phyloP scores from a whole-genome alignment of 1,140 invertebrate genomes.

The Zaprionus inermis region DNA sequence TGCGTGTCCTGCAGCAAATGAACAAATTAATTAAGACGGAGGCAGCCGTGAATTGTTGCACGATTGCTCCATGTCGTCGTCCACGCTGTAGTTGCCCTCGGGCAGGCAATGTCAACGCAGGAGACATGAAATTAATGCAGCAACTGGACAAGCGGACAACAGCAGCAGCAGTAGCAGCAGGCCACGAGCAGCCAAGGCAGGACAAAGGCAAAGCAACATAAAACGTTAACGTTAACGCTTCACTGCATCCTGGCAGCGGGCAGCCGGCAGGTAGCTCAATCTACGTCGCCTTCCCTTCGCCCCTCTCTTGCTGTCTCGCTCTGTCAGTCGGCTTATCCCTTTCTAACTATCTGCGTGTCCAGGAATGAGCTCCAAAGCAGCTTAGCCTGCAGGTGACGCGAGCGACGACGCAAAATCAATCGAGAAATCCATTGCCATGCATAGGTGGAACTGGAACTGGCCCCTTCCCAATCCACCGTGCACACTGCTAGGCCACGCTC shows the following conservation, averaged over 20 bases:
- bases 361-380: constrained; percentile 60
- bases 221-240: constrained; percentile 73
- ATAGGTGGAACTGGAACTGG: constrained; percentile 53
- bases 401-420: constrained; percentile 74
- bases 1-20: constrained; percentile 63
- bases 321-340: background rate
- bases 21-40: constrained; percentile 78
- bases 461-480: background rate
- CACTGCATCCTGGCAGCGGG: constrained; percentile 51
- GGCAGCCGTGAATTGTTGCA: constrained; percentile 74
- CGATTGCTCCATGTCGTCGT: constrained; percentile 45
- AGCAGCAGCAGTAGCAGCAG: constrained; percentile 1
- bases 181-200: constrained; percentile 27
- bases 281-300: background rate
- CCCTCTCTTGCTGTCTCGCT: background rate
- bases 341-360: constrained; percentile 37
- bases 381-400: constrained; percentile 78
- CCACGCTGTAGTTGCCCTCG: background rate
- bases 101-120: constrained; percentile 37
- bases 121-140: constrained; percentile 76
- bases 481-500: constrained; percentile 34
- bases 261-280: constrained; percentile 26
- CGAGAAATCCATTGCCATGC: constrained; percentile 69
- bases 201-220: constrained; percentile 30
- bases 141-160: constrained; percentile 21